phyloP scores from a whole-genome alignment of 2,113 vertebrate genomes.

The Catharus bicknelli region DNA sequence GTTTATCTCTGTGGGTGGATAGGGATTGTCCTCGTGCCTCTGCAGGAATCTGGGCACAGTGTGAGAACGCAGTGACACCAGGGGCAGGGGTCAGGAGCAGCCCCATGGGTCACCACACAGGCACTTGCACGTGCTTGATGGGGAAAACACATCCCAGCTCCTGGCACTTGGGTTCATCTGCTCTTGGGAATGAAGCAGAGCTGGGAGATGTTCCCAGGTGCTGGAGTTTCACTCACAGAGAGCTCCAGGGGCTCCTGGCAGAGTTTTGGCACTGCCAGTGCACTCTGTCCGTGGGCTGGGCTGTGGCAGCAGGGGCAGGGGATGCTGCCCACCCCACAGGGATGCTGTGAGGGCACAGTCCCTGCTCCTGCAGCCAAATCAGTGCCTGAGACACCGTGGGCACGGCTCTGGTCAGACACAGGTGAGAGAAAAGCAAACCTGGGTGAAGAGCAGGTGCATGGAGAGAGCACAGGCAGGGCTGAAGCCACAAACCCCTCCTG shows the following conservation, averaged over 20 bases:
- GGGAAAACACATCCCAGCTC: not conserved
- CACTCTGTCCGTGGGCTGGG: not conserved
- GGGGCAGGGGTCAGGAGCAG: not conserved
- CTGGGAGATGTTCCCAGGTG: not conserved
- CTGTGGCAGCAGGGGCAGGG: not conserved
- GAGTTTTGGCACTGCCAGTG: not conserved
- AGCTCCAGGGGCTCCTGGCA: not conserved
- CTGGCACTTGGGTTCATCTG: not conserved
- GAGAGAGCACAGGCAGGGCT: not conserved
- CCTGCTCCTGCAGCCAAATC: not conserved
- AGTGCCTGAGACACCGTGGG: fast-evolving
- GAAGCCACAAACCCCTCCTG: not conserved
- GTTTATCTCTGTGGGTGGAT: not conserved
- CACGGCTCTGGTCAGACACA: not conserved
- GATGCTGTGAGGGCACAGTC: not conserved
- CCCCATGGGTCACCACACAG: not conserved
- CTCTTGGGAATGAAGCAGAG: not conserved
- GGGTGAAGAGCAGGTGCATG: not conserved
- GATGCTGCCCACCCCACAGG: fast-evolving
- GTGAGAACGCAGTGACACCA: not conserved
- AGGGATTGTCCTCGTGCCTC: not conserved
- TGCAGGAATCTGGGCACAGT: not conserved
- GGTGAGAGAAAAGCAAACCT: not conserved
- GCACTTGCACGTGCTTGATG: not conserved
- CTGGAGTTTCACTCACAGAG: not conserved